phyloP scores from a whole-genome alignment of 1,140 invertebrate genomes.

The Drosophila pseudoananassae region DNA sequence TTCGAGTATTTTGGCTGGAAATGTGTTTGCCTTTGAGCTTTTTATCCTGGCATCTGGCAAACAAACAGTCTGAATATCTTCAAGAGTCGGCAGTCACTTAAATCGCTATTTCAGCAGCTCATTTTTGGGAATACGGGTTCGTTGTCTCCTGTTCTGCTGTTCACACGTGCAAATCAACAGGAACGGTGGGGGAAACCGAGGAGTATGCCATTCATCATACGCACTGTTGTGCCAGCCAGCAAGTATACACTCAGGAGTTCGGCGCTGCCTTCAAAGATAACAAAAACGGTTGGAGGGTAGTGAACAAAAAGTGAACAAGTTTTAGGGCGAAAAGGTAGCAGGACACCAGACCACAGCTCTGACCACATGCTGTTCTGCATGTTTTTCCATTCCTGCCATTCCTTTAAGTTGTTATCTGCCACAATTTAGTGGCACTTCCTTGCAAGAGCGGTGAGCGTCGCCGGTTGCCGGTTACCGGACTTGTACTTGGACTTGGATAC shows the following conservation, averaged over 20 bases:
- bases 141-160: slow-evolving; percentile 18
- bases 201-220: slow-evolving; percentile 75
- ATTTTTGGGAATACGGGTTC: slow-evolving; percentile 41
- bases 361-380: slow-evolving; percentile 66
- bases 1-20: slow-evolving; percentile 26
- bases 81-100: slow-evolving; percentile 72
- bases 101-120: slow-evolving; percentile 81
- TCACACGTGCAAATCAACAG: slow-evolving; percentile 74
- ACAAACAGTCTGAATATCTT: slow-evolving; percentile 21
- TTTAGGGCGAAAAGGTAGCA: slow-evolving; percentile 22
- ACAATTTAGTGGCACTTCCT: slow-evolving; percentile 81
- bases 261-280: slow-evolving; percentile 40
- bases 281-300: slow-evolving; percentile 5
- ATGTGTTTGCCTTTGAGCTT: slow-evolving; percentile 58
- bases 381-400: slow-evolving; percentile 23
- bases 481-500: not conserved
- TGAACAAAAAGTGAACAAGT: slow-evolving; percentile 63
- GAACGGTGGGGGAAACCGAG: not conserved
- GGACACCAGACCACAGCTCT: slow-evolving; percentile 11
- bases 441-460: slow-evolving; percentile 66
- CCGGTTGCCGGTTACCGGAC: slow-evolving; percentile 64
- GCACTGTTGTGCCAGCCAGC: slow-evolving; percentile 63
- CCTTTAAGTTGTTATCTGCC: slow-evolving; percentile 66
- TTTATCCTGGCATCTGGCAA: slow-evolving; percentile 73
- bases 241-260: slow-evolving; percentile 22